phyloP scores from a whole-genome alignment of 2,797 vertebrate genomes.

The Scomberomorus guttatus region DNA sequence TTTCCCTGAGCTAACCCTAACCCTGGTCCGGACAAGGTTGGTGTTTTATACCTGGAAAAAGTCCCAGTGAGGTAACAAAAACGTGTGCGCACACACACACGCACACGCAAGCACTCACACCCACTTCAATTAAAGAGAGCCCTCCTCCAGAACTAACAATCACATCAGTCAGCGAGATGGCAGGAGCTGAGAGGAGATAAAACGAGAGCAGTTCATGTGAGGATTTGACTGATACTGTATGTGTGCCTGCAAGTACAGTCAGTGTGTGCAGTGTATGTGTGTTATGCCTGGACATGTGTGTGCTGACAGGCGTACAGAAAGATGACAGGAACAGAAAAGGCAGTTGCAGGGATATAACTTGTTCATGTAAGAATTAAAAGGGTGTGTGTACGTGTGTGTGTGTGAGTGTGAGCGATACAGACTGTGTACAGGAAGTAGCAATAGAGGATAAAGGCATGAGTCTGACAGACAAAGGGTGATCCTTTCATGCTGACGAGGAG shows the following conservation, averaged over 20 bases:
- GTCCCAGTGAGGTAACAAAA: too few species aligned
- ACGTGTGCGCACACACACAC: background rate
- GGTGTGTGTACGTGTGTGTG: slow-evolving; percentile 20
- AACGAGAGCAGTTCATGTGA: slow-evolving; percentile 69
- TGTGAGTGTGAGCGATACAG: slow-evolving; percentile 25
- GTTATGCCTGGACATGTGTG: slow-evolving; percentile 51
- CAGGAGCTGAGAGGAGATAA: slow-evolving; percentile 70
- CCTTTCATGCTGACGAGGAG: slow-evolving; percentile 77
- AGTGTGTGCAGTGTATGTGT: slow-evolving; percentile 8
- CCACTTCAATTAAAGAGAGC: slow-evolving; percentile 84
- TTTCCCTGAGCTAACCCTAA: too few species aligned
- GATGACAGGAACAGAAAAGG: slow-evolving; percentile 73
- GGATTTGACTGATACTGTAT: slow-evolving; percentile 68
- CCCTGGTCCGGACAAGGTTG: too few species aligned
- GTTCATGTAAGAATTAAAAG: slow-evolving; percentile 69
- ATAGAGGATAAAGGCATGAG: slow-evolving; percentile 67
- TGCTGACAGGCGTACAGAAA: slow-evolving; percentile 68
- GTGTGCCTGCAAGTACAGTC: slow-evolving; percentile 24
- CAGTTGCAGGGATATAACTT: slow-evolving; percentile 66
- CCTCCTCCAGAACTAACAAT: slow-evolving; percentile 83
- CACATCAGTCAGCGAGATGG: slow-evolving; percentile 82
- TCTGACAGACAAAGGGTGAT: slow-evolving; percentile 79
- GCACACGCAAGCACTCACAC: slow-evolving; percentile 38
- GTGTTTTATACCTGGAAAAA: too few species aligned
- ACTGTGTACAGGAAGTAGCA: slow-evolving; percentile 58